phyloP scores from a whole-genome alignment of 2,113 vertebrate species.

The Takifugu flavidus region DNA sequence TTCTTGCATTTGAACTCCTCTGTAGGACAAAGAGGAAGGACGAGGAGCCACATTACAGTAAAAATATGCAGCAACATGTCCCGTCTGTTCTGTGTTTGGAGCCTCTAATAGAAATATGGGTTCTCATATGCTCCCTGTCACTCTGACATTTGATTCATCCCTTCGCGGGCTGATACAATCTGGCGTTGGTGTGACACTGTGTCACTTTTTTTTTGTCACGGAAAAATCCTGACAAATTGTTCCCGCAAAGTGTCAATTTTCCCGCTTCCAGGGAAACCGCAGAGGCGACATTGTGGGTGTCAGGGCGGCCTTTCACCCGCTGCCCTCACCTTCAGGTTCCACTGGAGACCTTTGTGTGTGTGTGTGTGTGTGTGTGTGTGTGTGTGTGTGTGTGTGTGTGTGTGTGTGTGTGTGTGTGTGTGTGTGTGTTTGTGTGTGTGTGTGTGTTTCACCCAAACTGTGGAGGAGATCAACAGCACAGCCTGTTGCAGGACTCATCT shows the following conservation, averaged over 20 bases:
- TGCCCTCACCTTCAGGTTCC: constrained; percentile 15
- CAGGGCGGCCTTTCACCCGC: neutral
- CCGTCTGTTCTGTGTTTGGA: constrained; percentile 27
- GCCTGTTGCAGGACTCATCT: constrained; percentile 18
- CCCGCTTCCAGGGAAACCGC: constrained; percentile 2
- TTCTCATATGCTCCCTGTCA: constrained; percentile 25
- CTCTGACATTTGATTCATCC: constrained; percentile 43
- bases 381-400: no score
- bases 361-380: no score
- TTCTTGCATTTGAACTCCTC: neutral
- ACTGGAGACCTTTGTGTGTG: neutral
- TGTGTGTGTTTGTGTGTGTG: no score
- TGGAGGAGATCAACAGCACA: constrained; percentile 33
- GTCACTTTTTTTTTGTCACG: constrained; percentile 15
- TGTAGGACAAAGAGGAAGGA: constrained; percentile 41
- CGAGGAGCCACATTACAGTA: constrained; percentile 30
- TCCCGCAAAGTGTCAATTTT: constrained; percentile 1
- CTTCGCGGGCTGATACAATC: constrained; percentile 18
- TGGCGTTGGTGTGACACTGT: constrained; percentile 7
- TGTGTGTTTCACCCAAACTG: constrained; percentile 12
- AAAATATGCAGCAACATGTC: constrained; percentile 66
- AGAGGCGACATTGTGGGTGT: neutral
- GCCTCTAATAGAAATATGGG: constrained; percentile 48
- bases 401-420: no score
- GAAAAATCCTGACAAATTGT: constrained; percentile 18